Base-by-base conservation (phyloP, 2,888 invertebrate genomes). In the Drosophila algonquin region DNA sequence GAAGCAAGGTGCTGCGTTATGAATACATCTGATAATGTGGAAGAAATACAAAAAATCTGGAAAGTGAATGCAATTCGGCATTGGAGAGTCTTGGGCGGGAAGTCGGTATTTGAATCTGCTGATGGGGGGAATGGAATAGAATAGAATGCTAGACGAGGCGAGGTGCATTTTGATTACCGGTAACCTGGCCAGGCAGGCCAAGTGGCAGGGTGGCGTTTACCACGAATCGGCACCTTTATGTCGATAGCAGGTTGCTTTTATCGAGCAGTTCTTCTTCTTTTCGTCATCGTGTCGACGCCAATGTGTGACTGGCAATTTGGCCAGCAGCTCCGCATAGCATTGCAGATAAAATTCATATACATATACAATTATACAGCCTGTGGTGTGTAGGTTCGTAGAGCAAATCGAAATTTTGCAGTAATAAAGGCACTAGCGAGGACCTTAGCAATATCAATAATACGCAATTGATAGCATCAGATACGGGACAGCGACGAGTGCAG, bases 321-420 rank as follows among this genome's bases (percentile, higher is more conserved):
- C 35, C 14, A 44, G 52, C 52, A 60, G 55, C 46, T 53, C 53
- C 47, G 53, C 47, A 54, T 47, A 52, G 52, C 51, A 52, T 18
- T 45, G 52, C 48, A 54, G 54, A 54, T 47, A 81, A 63, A 79
- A 79, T 76, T 79, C 80, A 81, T 73, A 71, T 77, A 79, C 75
- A 76, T 73, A 79, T 81, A 80, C 81, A 78, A n/a, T 14, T 40
- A 40, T 40, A 58, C 69, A 78, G 70, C 79, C 77, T 73, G 74
- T 67, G 54, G 56, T 48, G 50, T 63, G 63, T 63, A 69, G 69
- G 57, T 67, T 67, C 57, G 69, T 67, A 58, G 67, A 67, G 50
- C 63, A 52, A 32, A 59, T 56, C 74, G 46, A 68, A 73, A 61
- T 75, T 73, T 73, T 68, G 53, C 55, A 72, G 74, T 65, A 73